Percentiles rank a stretch among this genome's conserved stretches.
Conservation (phyloP, 2,113 vertebrate species). For the Lanius ludovicianus region DNA sequence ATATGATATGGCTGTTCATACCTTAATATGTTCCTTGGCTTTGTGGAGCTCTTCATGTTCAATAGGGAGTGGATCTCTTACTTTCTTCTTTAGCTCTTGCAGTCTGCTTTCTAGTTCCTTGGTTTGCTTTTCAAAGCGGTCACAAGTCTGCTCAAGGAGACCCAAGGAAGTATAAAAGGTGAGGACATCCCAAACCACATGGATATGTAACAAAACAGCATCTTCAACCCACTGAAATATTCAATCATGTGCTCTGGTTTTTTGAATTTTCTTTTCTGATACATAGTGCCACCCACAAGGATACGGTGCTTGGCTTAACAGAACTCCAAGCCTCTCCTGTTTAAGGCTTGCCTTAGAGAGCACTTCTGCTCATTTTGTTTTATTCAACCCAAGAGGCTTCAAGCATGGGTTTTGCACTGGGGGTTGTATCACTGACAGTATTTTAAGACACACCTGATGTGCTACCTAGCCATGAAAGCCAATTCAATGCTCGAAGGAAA, state of each 20-base stretch:
- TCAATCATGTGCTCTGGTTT: not conserved
- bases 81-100: constrained; percentile 71
- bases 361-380: not conserved
- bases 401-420: not conserved
- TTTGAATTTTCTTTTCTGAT: not conserved
- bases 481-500: not conserved
- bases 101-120: constrained; percentile 71
- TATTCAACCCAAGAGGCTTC: not conserved
- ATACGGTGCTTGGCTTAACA: not conserved
- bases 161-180: not conserved
- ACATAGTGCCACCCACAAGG: not conserved
- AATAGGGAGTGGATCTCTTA: constrained; percentile 78
- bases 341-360: not conserved
- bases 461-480: not conserved
- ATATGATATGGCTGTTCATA: constrained; percentile 30
- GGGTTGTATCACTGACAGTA: not conserved
- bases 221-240: not conserved
- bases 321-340: not conserved
- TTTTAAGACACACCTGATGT: not conserved
- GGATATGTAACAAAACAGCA: not conserved
- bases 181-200: not conserved
- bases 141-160: constrained; percentile 82
- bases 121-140: constrained; percentile 76
- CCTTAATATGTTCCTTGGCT: constrained; percentile 77
- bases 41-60: constrained; percentile 76